Conservation (phyloP, 2,113 vertebrate genomes). For the Chrysochloris asiatica region DNA sequence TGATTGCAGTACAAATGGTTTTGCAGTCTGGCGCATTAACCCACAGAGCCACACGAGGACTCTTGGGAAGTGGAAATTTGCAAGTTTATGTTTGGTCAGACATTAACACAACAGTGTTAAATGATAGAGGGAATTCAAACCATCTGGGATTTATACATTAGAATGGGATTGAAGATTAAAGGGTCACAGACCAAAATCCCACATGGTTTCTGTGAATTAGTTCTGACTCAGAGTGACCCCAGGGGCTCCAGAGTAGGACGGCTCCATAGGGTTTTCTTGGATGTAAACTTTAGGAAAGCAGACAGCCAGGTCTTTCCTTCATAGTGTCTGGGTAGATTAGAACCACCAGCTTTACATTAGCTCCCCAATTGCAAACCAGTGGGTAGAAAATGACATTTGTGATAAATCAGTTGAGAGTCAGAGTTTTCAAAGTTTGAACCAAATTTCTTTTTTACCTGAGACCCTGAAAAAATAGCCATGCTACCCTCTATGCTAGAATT, state of each 20-base stretch:
- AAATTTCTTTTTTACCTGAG: background rate
- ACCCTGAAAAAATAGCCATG: constrained; percentile 15
- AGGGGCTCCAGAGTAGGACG: no score
- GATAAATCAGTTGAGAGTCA: background rate
- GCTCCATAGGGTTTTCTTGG: no score
- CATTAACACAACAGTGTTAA: rapidly evolving
- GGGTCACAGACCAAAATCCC: background rate
- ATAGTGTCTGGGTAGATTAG: background rate
- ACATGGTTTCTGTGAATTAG: background rate
- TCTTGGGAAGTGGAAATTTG: background rate
- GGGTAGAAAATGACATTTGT: background rate
- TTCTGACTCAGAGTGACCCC: background rate
- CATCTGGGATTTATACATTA: background rate
- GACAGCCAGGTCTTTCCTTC: background rate
- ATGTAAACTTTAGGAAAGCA: background rate
- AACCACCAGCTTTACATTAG: background rate
- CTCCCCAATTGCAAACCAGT: background rate
- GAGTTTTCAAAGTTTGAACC: background rate
- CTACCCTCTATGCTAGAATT: background rate
- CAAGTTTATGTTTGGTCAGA: no score
- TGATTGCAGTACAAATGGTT: no score
- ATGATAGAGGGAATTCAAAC: background rate
- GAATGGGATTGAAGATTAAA: background rate
- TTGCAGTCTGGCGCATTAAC: no score
- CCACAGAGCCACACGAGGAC: no score